These are phyloP conservation scores for Physocephala rufipes DNA, from an alignment of 2,888 invertebrate species.

Conservation along the genomic window DNA sequence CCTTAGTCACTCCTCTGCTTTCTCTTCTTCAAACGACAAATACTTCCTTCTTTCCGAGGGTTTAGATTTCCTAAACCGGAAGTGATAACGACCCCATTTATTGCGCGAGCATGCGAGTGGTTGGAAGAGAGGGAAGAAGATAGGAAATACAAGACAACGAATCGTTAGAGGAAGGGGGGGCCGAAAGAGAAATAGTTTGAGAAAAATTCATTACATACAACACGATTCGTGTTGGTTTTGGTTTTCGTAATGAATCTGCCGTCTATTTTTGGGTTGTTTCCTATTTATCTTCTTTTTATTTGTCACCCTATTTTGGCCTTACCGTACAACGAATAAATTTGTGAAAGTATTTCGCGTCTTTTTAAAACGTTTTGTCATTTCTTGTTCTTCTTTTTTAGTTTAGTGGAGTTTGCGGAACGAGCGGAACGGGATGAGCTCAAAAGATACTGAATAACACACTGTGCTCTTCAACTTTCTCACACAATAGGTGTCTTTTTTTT, in stretches of 20 bases:
- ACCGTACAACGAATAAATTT: slow-evolving; percentile 13
- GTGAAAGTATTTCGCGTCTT: background rate
- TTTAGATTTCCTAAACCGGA: background rate
- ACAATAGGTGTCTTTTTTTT: background rate
- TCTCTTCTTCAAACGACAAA: too few species aligned
- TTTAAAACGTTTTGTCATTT: background rate
- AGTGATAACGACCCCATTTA: too few species aligned
- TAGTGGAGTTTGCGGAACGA: background rate
- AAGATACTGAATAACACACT: background rate
- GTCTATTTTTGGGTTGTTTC: background rate
- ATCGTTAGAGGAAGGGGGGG: background rate
- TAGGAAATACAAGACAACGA: too few species aligned
- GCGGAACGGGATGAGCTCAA: background rate
- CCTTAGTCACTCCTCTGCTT: background rate
- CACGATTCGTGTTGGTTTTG: too few species aligned
- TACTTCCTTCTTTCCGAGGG: background rate
- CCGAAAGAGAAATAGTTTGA: too few species aligned
- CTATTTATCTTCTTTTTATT: background rate
- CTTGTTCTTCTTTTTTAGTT: too few species aligned
- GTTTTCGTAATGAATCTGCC: too few species aligned
- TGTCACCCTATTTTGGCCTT: background rate
- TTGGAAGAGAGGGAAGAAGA: too few species aligned
- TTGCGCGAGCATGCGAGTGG: too few species aligned
- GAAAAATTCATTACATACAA: too few species aligned
- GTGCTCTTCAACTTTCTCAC: background rate